Evolutionary conservation across 1,140 invertebrate genomes (phyloP).

Genomic region (Atta colombica): DNA sequence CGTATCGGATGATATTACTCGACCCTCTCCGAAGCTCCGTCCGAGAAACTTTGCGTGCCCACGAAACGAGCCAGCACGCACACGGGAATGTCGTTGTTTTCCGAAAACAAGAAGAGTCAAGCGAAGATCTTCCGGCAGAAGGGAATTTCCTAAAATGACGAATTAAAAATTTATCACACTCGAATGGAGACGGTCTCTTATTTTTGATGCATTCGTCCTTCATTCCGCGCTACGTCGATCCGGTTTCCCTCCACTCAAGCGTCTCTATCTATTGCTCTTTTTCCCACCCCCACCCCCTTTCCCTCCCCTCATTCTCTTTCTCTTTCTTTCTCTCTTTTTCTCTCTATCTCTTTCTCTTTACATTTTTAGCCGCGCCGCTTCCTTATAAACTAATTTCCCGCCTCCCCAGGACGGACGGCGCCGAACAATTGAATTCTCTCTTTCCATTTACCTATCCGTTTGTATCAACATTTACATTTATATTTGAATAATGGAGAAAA

Average conservation of each 20-base stretch:
- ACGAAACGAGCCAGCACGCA: constrained; percentile 69
- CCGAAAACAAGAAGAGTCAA: neutral
- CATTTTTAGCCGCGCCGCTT: constrained; percentile 81
- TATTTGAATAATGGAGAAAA: constrained; percentile 87
- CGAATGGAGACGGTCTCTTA: constrained; percentile 17
- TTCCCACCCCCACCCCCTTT: neutral
- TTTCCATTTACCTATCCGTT: constrained; percentile 87
- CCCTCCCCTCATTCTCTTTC: neutral
- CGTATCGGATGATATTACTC: constrained; percentile 84
- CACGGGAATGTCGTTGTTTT: constrained; percentile 20
- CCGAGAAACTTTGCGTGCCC: constrained; percentile 56
- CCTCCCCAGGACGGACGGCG: constrained; percentile 73
- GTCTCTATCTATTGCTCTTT: constrained; percentile 72
- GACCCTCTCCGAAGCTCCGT: constrained; percentile 73
- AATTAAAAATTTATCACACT: constrained; percentile 17
- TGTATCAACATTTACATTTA: constrained; percentile 88
- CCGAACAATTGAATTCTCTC: constrained; percentile 87
- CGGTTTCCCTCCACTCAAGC: constrained; percentile 15
- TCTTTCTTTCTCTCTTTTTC: constrained; percentile 7
- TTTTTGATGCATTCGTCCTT: constrained; percentile 27
- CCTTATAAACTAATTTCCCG: constrained; percentile 86
- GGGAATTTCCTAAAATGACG: neutral
- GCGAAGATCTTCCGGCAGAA: neutral
- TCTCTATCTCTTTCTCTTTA: constrained; percentile 36
- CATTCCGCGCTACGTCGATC: constrained; percentile 28